Conservation (phyloP, 2,888 invertebrate genomes). For the Eupelmus urozonus region DNA sequence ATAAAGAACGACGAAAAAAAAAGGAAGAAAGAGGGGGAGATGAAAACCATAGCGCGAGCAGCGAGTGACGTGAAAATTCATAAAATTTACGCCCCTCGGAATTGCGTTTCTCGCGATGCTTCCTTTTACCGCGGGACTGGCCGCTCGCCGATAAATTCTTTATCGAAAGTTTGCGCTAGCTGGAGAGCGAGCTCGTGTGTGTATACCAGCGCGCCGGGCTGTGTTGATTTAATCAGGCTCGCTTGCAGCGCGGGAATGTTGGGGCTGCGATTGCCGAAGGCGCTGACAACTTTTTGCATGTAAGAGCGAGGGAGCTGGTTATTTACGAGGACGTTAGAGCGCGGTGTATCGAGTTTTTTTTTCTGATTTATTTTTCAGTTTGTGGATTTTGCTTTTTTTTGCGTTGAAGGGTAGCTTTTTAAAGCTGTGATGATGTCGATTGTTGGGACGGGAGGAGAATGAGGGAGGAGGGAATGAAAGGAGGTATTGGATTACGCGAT, state of each 20-base stretch:
- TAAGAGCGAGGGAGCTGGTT: constrained; percentile 17
- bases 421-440: too few species aligned
- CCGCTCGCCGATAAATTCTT: constrained; percentile 52
- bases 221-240: constrained; percentile 46
- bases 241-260: constrained; percentile 1
- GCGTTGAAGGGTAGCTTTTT: too few species aligned
- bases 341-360: too few species aligned
- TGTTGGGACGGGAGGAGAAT: too few species aligned
- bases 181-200: too few species aligned
- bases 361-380: too few species aligned
- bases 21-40: constrained; percentile 16
- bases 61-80: constrained; percentile 52
- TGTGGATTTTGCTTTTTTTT: too few species aligned
- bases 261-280: constrained; percentile 26
- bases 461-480: too few species aligned
- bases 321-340: constrained; percentile 29
- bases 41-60: background rate
- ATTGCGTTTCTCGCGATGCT: constrained; percentile 51
- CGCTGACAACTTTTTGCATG: constrained; percentile 50
- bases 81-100: constrained; percentile 48
- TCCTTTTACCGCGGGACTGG: background rate
- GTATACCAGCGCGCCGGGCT: background rate
- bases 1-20: background rate
- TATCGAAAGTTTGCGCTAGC: constrained; percentile 32
- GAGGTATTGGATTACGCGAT: too few species aligned